Evolutionary conservation across 2,888 invertebrate genomes (phyloP).

Genomic region (Cosmia pyralina): DNA sequence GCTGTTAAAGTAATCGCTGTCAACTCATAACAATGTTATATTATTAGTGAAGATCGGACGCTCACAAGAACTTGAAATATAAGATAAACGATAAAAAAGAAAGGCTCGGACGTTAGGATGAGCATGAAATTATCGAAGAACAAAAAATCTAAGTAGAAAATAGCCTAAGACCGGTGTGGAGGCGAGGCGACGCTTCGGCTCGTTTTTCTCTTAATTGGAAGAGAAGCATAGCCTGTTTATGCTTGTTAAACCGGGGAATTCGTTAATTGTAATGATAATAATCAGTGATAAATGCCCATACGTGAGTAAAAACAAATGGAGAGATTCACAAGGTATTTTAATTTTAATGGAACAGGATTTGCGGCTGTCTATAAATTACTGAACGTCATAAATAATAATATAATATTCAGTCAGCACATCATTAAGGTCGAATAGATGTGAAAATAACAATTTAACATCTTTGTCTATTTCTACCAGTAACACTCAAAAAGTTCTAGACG

Average conservation of each 20-base stretch:
- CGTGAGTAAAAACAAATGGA: conserved; percentile 49
- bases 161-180: conserved; percentile 65
- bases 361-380: background rate
- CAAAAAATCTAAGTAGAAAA: conserved; percentile 70
- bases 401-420: conserved; percentile 38
- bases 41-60: conserved; percentile 56
- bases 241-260: conserved; percentile 56
- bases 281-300: conserved; percentile 58
- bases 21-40: conserved; percentile 63
- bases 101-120: conserved; percentile 64
- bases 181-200: conserved; percentile 63
- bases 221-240: conserved; percentile 60
- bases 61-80: conserved; percentile 50
- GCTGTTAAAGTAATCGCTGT: conserved; percentile 62
- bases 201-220: conserved; percentile 67
- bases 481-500: conserved; percentile 35
- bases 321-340: conserved; percentile 34
- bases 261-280: conserved; percentile 64
- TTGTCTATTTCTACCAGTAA: conserved; percentile 16
- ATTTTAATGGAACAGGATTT: conserved; percentile 34
- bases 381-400: conserved; percentile 36
- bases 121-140: conserved; percentile 70
- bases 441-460: conserved; percentile 46
- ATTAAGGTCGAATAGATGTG: conserved; percentile 55
- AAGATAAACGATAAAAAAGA: conserved; percentile 62